Evolutionary conservation across 1,140 invertebrate species (phyloP).

Genomic region (Trichomalopsis sarcophagae): DNA sequence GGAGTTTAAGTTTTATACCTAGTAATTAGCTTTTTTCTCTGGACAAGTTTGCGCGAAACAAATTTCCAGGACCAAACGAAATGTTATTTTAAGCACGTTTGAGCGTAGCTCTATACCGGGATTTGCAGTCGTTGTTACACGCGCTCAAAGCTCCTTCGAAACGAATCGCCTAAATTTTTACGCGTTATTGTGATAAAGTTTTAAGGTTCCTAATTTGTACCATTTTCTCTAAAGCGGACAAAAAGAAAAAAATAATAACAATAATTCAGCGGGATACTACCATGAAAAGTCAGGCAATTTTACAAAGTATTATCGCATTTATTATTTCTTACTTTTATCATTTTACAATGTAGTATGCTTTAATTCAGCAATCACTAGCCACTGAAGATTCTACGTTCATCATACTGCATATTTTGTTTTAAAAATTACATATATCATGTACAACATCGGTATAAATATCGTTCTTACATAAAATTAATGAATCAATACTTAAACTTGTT

Average conservation of each 20-base stretch:
- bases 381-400: slow-evolving; percentile 38
- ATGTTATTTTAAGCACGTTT: neutral
- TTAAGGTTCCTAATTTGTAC: slow-evolving; percentile 10
- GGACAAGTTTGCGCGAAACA: neutral
- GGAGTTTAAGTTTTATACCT: slow-evolving; percentile 14
- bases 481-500: slow-evolving; percentile 51
- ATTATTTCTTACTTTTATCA: slow-evolving; percentile 32
- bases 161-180: neutral
- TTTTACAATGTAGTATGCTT: slow-evolving; percentile 40
- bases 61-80: slow-evolving; percentile 7
- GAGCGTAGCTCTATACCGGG: neutral
- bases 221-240: neutral
- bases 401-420: slow-evolving; percentile 36
- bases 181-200: slow-evolving; percentile 23
- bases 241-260: slow-evolving; percentile 4
- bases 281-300: slow-evolving; percentile 2
- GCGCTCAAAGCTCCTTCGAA: neutral
- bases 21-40: neutral
- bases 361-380: slow-evolving; percentile 38
- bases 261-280: neutral
- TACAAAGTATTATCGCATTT: slow-evolving; percentile 50
- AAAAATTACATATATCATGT: slow-evolving; percentile 61
- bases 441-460: slow-evolving; percentile 60
- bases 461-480: slow-evolving; percentile 56
- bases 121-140: neutral